Percentiles rank a stretch among this genome's conserved stretches.
phyloP scores from a whole-genome alignment of 2,113 vertebrate genomes.

The Pygoscelis adeliae region DNA sequence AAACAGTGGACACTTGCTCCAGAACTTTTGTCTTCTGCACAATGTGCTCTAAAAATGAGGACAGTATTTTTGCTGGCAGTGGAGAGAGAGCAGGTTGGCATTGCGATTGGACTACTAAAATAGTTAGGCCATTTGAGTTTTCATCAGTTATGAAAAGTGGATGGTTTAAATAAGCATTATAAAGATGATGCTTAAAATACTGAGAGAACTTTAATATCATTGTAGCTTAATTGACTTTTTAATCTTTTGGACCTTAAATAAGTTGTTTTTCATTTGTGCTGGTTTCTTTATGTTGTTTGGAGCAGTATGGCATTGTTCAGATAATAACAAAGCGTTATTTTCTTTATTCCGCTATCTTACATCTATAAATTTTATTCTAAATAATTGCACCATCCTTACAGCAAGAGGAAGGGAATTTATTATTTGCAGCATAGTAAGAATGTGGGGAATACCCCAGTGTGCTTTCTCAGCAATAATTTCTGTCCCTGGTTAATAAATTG shows the following conservation, averaged over 20 bases:
- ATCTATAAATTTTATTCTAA: neutral
- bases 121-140: neutral
- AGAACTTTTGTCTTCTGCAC: neutral
- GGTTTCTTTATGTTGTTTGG: neutral
- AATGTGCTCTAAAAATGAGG: neutral
- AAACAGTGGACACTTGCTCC: neutral
- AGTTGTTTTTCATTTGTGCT: neutral
- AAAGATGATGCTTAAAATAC: neutral
- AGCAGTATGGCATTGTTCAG: neutral
- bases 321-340: neutral
- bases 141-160: neutral
- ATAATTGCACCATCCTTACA: neutral
- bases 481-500: conserved; percentile 4
- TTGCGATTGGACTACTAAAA: neutral
- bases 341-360: neutral
- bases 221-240: neutral
- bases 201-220: neutral
- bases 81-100: neutral
- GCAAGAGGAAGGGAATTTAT: neutral
- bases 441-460: neutral
- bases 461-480: conserved; percentile 22
- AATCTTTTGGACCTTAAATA: neutral
- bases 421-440: neutral
- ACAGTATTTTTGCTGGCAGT: neutral
- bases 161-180: neutral